Conservation (phyloP, 1,140 invertebrate species). For the Colletes latitarsis region DNA sequence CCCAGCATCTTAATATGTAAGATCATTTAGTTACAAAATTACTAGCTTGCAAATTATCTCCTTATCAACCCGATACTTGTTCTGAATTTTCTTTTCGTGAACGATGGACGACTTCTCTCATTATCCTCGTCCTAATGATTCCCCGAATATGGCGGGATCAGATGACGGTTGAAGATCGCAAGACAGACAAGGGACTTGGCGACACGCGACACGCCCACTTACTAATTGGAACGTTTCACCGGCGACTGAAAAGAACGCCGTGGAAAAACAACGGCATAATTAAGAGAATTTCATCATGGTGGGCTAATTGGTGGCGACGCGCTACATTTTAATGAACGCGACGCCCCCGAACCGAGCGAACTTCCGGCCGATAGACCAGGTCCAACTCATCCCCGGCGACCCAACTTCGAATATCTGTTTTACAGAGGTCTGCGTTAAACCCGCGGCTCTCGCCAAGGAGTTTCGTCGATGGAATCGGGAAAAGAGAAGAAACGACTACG, state of each 20-base stretch:
- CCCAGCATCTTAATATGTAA: too few species aligned
- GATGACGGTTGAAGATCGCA: not conserved
- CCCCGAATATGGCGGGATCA: not conserved
- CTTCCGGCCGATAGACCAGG: not conserved
- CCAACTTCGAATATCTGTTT: conserved; percentile 17
- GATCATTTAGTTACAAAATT: too few species aligned
- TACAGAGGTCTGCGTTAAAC: not conserved
- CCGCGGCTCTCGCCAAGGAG: not conserved
- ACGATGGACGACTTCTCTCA: too few species aligned
- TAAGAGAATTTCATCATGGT: conserved; percentile 29
- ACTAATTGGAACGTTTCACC: conserved; percentile 35
- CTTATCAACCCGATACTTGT: too few species aligned
- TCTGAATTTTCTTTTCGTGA: too few species aligned
- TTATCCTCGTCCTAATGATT: not conserved
- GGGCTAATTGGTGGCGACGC: conserved; percentile 25
- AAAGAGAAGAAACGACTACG: too few species aligned
- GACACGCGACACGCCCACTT: not conserved
- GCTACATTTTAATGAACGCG: conserved; percentile 38
- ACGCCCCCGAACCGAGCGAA: not conserved
- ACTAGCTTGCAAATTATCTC: too few species aligned
- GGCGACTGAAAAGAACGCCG: conserved; percentile 9
- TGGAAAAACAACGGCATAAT: conserved; percentile 24
- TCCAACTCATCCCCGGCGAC: not conserved
- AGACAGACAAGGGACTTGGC: not conserved
- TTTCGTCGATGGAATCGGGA: not conserved